Evolutionary conservation across 2,888 invertebrate species (phyloP).

Genomic region (Galerucella nymphaeae): DNA sequence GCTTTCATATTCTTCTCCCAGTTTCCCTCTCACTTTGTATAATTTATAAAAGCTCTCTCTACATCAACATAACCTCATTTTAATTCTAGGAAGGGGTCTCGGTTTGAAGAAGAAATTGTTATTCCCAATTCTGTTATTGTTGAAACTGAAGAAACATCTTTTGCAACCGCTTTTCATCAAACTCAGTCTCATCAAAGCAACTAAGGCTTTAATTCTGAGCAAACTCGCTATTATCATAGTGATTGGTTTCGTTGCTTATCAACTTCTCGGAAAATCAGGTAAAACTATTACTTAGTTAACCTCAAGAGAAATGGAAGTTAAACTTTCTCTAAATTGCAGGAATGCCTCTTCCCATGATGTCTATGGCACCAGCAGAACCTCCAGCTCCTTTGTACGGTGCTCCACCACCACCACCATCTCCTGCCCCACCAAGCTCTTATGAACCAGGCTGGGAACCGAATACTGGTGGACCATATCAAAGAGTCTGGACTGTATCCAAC

Average conservation of each 20-base stretch:
- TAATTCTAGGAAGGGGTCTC: slow-evolving; percentile 75
- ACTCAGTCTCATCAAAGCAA: slow-evolving; percentile 79
- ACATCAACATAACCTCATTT: neutral
- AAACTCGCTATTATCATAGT: slow-evolving; percentile 85
- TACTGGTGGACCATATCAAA: slow-evolving; percentile 80
- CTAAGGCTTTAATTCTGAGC: slow-evolving; percentile 85
- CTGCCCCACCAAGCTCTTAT: slow-evolving; percentile 74
- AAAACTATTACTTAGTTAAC: slow-evolving; percentile 54
- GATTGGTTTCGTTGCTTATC: slow-evolving; percentile 83
- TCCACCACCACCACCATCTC: slow-evolving; percentile 72
- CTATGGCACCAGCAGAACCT: slow-evolving; percentile 67
- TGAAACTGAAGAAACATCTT: slow-evolving; percentile 87
- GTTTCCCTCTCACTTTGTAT: no score
- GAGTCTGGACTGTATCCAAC: slow-evolving; percentile 71
- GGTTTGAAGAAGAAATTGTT: slow-evolving; percentile 84
- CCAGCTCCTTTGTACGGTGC: slow-evolving; percentile 77
- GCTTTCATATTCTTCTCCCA: no score
- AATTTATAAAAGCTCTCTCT: no score
- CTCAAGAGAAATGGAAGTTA: neutral
- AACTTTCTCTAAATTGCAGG: slow-evolving; percentile 38
- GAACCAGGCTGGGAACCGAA: slow-evolving; percentile 81
- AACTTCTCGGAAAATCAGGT: slow-evolving; percentile 83
- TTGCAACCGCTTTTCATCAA: slow-evolving; percentile 85
- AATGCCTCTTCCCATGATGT: slow-evolving; percentile 73
- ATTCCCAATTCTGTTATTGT: slow-evolving; percentile 79